phyloP scores from a whole-genome alignment of 1,140 invertebrate species.

The Dermatophagoides farinae region DNA sequence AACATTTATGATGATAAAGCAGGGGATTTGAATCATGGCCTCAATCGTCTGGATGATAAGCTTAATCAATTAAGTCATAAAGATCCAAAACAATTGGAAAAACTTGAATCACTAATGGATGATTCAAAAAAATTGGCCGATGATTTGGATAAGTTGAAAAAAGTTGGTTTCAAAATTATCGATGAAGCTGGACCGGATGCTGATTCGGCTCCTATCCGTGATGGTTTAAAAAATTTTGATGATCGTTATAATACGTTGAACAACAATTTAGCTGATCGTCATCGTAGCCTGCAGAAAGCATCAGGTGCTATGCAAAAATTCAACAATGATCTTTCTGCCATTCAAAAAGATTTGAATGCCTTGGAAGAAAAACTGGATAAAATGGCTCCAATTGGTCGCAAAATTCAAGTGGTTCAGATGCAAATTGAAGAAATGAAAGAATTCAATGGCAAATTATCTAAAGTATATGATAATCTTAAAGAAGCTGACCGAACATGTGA shows the following conservation, averaged over 20 bases:
- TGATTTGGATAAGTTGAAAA: constrained; percentile 46
- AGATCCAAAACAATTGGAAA: constrained; percentile 1
- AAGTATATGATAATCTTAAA: constrained; percentile 14
- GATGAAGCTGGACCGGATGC: constrained; percentile 39
- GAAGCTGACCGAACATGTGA: constrained; percentile 17
- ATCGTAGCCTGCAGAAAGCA: background rate
- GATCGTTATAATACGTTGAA: constrained; percentile 26
- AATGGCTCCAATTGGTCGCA: constrained; percentile 61
- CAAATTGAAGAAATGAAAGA: constrained; percentile 55
- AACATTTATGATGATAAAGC: constrained; percentile 63
- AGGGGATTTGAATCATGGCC: constrained; percentile 56
- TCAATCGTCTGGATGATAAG: constrained; percentile 69
- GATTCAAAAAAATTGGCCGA: constrained; percentile 51
- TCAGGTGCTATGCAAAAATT: background rate
- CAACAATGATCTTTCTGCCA: background rate
- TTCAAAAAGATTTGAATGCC: background rate
- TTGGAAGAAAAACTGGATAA: constrained; percentile 34
- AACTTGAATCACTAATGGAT: constrained; percentile 12
- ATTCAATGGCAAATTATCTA: constrained; percentile 13
- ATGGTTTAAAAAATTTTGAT: constrained; percentile 50
- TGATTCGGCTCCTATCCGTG: constrained; percentile 48
- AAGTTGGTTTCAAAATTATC: constrained; percentile 49
- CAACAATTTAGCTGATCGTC: background rate
- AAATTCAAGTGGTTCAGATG: constrained; percentile 56
- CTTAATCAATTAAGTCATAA: constrained; percentile 36